Base-by-base conservation (phyloP, 2,797 vertebrate genomes). In the Hypotaenidia okinawae region DNA sequence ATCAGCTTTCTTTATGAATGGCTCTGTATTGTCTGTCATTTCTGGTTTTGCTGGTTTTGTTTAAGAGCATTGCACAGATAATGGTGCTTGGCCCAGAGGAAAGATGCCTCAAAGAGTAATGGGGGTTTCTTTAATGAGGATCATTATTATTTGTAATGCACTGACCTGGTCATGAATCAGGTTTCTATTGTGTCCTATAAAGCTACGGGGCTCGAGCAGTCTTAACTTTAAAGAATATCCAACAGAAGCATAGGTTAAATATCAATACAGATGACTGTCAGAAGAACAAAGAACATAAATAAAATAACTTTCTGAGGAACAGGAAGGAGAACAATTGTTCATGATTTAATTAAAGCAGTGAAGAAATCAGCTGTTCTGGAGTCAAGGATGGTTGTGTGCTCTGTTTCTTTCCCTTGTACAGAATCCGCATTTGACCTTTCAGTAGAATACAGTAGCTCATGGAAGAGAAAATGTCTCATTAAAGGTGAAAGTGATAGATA, bases 401-500 rank as follows among this genome's bases (percentile, higher is more conserved):
- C 86, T 94, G 62, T 81, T 45, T 45, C n/a, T 84, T 86, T 92
- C 67, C 81, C 51, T 39, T 55, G 61, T 89, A 62, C 64, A 54
- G 74, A 94, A 86, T 78, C 37, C 54, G 92, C 63, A 83, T 95
- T 96, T 94, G 94, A 96, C 97, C 86, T 97, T 97, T 96, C 2
- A 5, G 57, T 78, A 74, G 64, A 95, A 86, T 90, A 91, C 70
- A 87, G 64, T 91, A 83, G 82, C 92, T 96, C 17, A n/a, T 61
- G 69, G 75, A 95, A 94, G 89, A 86, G 84, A 97, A 96, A 93
- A 97, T 73, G 95, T 88, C 94, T 97, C 97, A 97, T 97, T 98
- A 98, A 97, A 97, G 97, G 78, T 89, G 95, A 90, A 97, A 96
- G 95, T 95, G 95, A 97, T 96, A 96, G 93, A 96, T 92, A 90